These are phyloP conservation scores for Autographa gamma DNA, from an alignment of 2,888 invertebrate species.

Conservation along the genomic window DNA sequence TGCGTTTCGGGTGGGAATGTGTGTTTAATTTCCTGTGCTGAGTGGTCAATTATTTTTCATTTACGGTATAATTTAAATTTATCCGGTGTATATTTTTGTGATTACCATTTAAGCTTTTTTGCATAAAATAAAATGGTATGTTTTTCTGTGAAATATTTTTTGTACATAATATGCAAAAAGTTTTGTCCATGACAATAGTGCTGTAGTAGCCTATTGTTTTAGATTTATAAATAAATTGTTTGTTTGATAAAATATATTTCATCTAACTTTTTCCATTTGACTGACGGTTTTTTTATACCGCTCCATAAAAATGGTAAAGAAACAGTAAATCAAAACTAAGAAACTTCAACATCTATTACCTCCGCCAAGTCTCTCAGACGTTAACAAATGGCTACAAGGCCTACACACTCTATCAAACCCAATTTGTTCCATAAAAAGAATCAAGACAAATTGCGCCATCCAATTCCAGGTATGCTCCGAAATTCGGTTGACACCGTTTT, in stretches of 20 bases:
- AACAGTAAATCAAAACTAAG: background rate
- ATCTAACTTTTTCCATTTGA: background rate
- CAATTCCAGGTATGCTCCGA: slow-evolving; percentile 57
- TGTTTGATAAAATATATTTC: background rate
- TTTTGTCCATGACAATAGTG: background rate
- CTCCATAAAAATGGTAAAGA: background rate
- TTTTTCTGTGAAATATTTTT: background rate
- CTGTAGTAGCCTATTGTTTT: background rate
- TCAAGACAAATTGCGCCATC: slow-evolving; percentile 58
- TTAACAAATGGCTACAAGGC: slow-evolving; percentile 48
- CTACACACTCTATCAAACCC: slow-evolving; percentile 56
- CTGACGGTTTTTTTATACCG: background rate
- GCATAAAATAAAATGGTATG: background rate
- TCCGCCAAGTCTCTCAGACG: slow-evolving; percentile 37
- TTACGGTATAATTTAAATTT: background rate
- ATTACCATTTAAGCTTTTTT: background rate
- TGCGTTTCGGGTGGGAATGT: slow-evolving; percentile 31
- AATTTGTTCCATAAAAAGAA: slow-evolving; percentile 58
- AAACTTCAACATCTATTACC: slow-evolving; percentile 26
- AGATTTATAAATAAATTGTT: background rate
- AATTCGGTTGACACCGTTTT: slow-evolving; percentile 61
- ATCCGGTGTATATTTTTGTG: background rate
- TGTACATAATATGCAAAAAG: background rate
- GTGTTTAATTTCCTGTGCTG: background rate
- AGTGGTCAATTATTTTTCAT: slow-evolving; percentile 8